Percentiles rank a stretch among this genome's conserved stretches.
phyloP scores from a whole-genome alignment of 2,797 vertebrate species.

The Eulemur rubriventer region DNA sequence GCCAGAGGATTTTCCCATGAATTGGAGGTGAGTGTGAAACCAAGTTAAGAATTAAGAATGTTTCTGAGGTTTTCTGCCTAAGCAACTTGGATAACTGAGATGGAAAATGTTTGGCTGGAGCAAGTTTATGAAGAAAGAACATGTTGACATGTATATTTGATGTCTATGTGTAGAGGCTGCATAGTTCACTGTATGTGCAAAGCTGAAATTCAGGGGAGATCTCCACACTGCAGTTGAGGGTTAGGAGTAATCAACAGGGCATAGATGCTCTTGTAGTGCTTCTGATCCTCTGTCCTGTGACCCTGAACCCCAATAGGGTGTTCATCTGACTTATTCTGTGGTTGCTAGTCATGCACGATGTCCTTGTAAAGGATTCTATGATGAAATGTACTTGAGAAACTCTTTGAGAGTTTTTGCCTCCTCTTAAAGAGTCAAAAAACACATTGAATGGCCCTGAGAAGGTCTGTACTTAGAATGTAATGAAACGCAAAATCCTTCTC shows the following conservation, averaged over 20 bases:
- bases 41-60: not conserved
- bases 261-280: not conserved
- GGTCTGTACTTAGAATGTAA: not conserved
- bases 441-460: not conserved
- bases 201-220: not conserved
- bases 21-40: not conserved
- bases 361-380: not conserved
- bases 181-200: not conserved
- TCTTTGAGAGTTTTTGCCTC: not conserved
- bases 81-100: not conserved
- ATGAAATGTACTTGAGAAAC: not conserved
- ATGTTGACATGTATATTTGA: not conserved
- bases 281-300: not conserved
- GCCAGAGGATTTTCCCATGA: not conserved
- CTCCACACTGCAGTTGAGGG: not conserved
- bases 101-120: not conserved
- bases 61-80: not conserved
- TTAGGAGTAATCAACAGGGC: too few species aligned
- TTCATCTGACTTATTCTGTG: not conserved
- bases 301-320: too few species aligned
- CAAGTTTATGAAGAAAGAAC: not conserved
- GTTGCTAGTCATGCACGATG: not conserved
- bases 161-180: rapidly evolving
- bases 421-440: not conserved
- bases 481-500: not conserved